Evolutionary conservation across 2,888 invertebrate genomes (phyloP).

Genomic region (Theodoxus fluviatilis): DNA sequence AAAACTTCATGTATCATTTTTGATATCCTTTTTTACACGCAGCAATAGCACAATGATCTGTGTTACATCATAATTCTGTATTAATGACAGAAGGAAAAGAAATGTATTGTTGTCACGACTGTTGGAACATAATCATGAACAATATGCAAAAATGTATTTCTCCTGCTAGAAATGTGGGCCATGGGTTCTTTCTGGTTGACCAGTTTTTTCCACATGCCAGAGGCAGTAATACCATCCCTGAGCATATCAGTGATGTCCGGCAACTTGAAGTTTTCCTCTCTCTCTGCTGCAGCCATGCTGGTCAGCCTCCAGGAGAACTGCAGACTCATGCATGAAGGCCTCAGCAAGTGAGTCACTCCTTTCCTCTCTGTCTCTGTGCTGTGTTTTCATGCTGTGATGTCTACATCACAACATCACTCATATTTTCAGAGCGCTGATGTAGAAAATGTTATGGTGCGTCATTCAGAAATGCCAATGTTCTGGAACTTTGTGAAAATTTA

Average conservation of each 20-base stretch:
- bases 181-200: neutral
- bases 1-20: no score
- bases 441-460: neutral
- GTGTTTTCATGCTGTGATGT: neutral
- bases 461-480: neutral
- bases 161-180: no score
- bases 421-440: neutral
- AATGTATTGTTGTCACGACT: no score
- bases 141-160: no score
- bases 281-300: slow-evolving; percentile 68
- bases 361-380: slow-evolving; percentile 27
- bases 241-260: neutral
- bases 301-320: slow-evolving; percentile 72
- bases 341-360: slow-evolving; percentile 56
- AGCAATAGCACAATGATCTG: no score
- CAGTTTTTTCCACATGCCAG: slow-evolving; percentile 1
- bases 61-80: no score
- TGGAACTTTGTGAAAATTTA: slow-evolving; percentile 1
- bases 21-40: no score
- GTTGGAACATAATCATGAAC: no score
- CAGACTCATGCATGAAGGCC: slow-evolving; percentile 70
- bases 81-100: no score
- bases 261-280: neutral
- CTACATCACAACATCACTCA: neutral
- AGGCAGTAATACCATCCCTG: neutral